These are phyloP conservation scores for Agelas oroides DNA, from an alignment of 37 sponge, comb jelly and placozoan species.

Conservation along the genomic window DNA sequence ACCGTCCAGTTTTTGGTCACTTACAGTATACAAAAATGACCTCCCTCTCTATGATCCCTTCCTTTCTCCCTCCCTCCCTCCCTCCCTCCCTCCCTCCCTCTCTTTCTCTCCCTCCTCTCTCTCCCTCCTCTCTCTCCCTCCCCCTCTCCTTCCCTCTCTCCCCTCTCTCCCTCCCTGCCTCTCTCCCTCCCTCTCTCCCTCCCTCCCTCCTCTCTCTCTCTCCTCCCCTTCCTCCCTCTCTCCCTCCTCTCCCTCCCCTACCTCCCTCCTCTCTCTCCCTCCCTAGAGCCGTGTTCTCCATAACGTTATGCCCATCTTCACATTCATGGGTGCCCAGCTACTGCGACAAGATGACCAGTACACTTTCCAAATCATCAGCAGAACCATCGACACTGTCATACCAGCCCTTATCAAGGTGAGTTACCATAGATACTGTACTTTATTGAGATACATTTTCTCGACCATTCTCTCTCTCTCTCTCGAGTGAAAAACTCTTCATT, in stretches of 20 bases:
- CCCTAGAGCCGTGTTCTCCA: slow-evolving; percentile 80
- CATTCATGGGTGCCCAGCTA: slow-evolving; percentile 95
- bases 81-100: not conserved
- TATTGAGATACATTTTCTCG: not conserved
- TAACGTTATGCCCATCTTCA: slow-evolving; percentile 97
- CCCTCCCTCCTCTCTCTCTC: not conserved
- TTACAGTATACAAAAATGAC: no score
- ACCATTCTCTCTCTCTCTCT: not conserved
- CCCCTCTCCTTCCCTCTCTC: not conserved
- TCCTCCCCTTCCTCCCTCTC: not conserved
- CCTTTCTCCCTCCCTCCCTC: slow-evolving; percentile 11
- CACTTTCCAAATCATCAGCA: slow-evolving; percentile 86
- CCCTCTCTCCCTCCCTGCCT: not conserved
- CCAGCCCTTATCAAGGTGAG: slow-evolving; percentile 82
- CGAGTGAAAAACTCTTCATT: no score
- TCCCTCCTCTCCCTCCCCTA: not conserved
- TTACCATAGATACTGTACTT: not conserved
- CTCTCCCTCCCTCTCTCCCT: not conserved
- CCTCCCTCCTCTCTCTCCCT: not conserved
- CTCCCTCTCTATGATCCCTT: no score
- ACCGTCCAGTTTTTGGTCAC: no score
- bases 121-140: not conserved
- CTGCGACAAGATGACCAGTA: slow-evolving; percentile 89
- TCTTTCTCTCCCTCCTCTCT: not conserved
- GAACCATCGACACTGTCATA: slow-evolving; percentile 83